Evolutionary conservation across 35 echinoderm and acorn worm species (phyloP).

Genomic region (Apostichopus japonicus): DNA sequence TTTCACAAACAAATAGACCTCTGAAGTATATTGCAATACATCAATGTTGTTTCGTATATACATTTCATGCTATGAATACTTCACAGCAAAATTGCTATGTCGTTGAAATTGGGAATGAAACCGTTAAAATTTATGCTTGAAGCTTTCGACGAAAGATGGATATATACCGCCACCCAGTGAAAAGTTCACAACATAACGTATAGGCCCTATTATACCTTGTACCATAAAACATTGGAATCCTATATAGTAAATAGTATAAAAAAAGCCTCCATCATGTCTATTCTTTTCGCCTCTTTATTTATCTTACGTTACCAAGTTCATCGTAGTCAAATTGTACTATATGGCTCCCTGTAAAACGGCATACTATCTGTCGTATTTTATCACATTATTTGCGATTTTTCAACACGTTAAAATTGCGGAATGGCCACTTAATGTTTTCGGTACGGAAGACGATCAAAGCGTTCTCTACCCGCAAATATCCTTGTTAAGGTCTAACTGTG

Average conservation of each 20-base stretch:
- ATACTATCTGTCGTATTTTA: conserved; percentile 16
- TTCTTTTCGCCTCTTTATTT: too few species aligned
- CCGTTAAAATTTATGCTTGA: too few species aligned
- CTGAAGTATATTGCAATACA: too few species aligned
- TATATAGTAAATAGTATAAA: too few species aligned
- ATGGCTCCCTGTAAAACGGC: background rate
- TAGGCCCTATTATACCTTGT: too few species aligned
- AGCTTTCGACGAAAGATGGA: background rate
- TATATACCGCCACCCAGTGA: background rate
- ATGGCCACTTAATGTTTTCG: conserved; percentile 57
- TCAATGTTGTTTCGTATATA: too few species aligned
- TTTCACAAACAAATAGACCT: too few species aligned
- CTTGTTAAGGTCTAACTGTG: conserved; percentile 19
- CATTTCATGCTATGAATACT: too few species aligned
- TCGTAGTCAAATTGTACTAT: background rate
- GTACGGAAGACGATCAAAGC: conserved; percentile 30
- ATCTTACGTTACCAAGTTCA: conserved; percentile 15
- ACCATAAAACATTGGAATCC: too few species aligned
- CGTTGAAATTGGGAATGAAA: too few species aligned
- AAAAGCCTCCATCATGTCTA: too few species aligned
- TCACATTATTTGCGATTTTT: conserved; percentile 46
- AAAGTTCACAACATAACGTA: background rate
- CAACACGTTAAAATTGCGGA: conserved; percentile 45
- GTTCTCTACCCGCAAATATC: conserved; percentile 28
- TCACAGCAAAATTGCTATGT: too few species aligned